Conservation (phyloP, 2,113 vertebrate genomes). For the Corapipo altera region DNA sequence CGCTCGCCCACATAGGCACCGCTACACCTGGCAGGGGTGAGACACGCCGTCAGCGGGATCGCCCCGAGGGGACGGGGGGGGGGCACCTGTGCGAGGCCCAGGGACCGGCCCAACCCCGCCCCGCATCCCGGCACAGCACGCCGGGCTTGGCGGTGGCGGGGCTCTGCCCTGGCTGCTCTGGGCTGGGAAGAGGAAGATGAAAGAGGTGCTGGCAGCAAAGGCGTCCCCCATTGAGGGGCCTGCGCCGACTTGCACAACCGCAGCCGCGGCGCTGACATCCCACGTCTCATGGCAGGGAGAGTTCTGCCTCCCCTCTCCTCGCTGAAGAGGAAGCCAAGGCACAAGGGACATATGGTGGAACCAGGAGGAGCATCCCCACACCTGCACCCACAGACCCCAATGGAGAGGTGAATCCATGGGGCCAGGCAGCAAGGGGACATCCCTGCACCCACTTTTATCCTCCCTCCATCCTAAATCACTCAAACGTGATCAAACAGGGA, state of each 20-base stretch:
- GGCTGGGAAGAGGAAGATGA: conserved; percentile 37
- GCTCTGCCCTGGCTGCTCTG: not conserved
- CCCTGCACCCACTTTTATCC: not conserved
- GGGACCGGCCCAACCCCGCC: not conserved
- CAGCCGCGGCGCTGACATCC: not conserved
- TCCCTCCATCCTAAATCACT: not conserved
- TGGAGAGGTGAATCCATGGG: not conserved
- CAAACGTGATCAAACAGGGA: not conserved
- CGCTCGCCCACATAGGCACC: conserved; percentile 75
- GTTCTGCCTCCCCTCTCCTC: not conserved
- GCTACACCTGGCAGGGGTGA: conserved; percentile 73
- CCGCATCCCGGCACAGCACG: not conserved
- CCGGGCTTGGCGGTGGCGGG: not conserved
- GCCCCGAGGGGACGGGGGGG: fast-evolving
- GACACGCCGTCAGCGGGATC: fast-evolving
- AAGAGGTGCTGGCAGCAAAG: conserved; percentile 31
- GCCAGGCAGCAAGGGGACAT: not conserved
- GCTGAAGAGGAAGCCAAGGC: not conserved
- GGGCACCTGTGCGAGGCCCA: fast-evolving
- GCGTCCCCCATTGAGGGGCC: not conserved
- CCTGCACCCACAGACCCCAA: fast-evolving
- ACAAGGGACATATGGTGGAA: fast-evolving
- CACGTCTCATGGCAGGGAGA: not conserved
- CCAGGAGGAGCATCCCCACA: not conserved
- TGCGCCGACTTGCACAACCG: conserved; percentile 9